Evolutionary conservation across 2,797 vertebrate genomes (phyloP), one percentile per base, ranked within the genome.

Genomic region (Acipenser oxyrinchus): DNA sequence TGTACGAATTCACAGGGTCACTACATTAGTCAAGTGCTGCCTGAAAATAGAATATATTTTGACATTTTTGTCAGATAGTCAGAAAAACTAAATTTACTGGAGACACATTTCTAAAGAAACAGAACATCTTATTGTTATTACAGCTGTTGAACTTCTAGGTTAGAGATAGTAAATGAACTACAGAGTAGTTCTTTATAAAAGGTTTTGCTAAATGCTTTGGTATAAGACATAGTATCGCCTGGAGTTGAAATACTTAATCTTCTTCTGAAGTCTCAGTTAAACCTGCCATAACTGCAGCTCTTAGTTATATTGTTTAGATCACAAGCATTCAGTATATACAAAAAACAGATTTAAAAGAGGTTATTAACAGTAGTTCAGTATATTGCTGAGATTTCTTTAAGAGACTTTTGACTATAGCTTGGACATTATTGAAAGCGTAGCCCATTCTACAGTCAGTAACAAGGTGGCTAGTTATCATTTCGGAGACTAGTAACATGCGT

Each of bases 151-250:
- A 5, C 57, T 37, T 48, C 52, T 49, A 10, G 51, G 63, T 6
- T 15, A 12, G 23, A 37, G 18, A 48, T n/a, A 68, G 23, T 51
- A 53, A 48, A 49, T 37, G 48, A 48, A 10, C 13, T 10, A 49
- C 52, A 23, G 48, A 13, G 58, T 65, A 51, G 50, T 74, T 50
- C 65, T 68, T 72, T 49, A 72, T 69, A 72, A 69, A 2, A 72
- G 60, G 64, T 59, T 70, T 69, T 68, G 72, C 68, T 67, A 48
- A 18, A 37, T 37, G 23, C 23, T 37, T 37, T 37, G 8, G 59
- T 1, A 6, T 70, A 74, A 74, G 71, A 74, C 67, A 70, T 73
- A 74, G 75, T 64, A 65, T 67, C 55, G 65, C 74, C 71, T 15
- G 66, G 63, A 74, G 73, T 66, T 70, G 70, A 23, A 13, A 52